Evolutionary conservation across 2,113 vertebrate species (phyloP), one percentile per base, ranked within the genome.

Genomic region (Mugil cephalus): DNA sequence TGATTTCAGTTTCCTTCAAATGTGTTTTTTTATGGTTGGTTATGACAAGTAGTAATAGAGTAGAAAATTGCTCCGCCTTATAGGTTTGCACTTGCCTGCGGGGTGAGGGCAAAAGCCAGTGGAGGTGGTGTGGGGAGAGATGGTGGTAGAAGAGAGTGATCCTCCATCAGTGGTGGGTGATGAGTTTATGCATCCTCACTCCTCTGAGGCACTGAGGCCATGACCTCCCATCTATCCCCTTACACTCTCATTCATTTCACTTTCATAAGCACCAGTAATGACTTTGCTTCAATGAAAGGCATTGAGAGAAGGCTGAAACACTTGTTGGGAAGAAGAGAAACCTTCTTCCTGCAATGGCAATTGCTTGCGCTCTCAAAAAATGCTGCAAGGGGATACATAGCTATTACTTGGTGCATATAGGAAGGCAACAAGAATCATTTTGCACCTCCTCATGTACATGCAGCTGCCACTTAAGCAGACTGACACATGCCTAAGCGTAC

Each of bases 171-270:
- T 93, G 87, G 78, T 84, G 88, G 93, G 83, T 95, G 96, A 96
- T 95, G 94, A 95, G 94, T 96, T 95, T 93, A 95, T 95, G 94
- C 93, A 91, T 96, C 94, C 93, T 94, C 94, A 93, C 87, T 79
- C 93, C 83, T 89, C 85, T 86, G 89, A 93, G 91, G 82, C 91
- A 82, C 68, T 0, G 87, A 90, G 87, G 93, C 94, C 92, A 80
- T 88, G 94, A 96, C 94, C 95, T 88, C 93, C 82, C 88, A 94
- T 93, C 93, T 92, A 91, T 89, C 88, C 88, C 93, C 92, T 95
- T 93, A 93, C 91, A 69, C 93, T 94, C 93, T 93, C 94, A 95
- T 96, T 96, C 96, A 96, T 96, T 96, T 95, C 94, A 95, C 94
- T 96, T 95, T 95, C 94, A 95, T 95, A 90, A 91, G 94, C 92